Evolutionary conservation across 2,888 invertebrate species (phyloP).

Genomic region (Alitta virens): DNA sequence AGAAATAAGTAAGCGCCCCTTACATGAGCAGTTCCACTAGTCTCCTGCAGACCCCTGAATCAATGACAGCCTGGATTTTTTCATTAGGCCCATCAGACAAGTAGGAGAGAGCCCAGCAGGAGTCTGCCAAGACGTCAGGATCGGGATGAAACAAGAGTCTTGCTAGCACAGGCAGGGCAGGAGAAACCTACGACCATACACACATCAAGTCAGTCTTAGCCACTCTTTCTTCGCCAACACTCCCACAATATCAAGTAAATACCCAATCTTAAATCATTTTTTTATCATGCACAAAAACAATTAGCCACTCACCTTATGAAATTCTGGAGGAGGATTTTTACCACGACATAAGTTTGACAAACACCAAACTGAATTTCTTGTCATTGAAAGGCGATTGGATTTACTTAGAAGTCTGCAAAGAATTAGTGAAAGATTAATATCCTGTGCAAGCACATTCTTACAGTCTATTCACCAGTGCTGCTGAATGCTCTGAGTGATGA

Average conservation of each 20-base stretch:
- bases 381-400: conserved; percentile 70
- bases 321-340: conserved; percentile 93
- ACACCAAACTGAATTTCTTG: conserved; percentile 96
- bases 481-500: no score
- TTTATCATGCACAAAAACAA: no score
- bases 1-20: conserved; percentile 36
- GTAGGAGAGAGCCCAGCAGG: conserved; percentile 96
- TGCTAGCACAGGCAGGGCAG: conserved; percentile 77
- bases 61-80: conserved; percentile 95
- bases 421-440: neutral
- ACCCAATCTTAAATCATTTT: no score
- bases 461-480: no score
- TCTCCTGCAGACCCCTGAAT: conserved; percentile 87
- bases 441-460: no score
- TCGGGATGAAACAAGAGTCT: conserved; percentile 83
- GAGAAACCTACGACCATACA: conserved; percentile 40
- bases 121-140: conserved; percentile 85
- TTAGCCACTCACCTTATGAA: conserved; percentile 62
- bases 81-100: conserved; percentile 95
- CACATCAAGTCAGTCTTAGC: neutral
- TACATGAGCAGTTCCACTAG: conserved; percentile 69
- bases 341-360: conserved; percentile 95
- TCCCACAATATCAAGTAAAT: no score
- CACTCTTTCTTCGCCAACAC: neutral
- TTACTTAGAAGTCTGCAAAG: conserved; percentile 74